Evolutionary conservation across 2,113 vertebrate genomes (phyloP).

Genomic region (Syngnathoides biaculeatus): DNA sequence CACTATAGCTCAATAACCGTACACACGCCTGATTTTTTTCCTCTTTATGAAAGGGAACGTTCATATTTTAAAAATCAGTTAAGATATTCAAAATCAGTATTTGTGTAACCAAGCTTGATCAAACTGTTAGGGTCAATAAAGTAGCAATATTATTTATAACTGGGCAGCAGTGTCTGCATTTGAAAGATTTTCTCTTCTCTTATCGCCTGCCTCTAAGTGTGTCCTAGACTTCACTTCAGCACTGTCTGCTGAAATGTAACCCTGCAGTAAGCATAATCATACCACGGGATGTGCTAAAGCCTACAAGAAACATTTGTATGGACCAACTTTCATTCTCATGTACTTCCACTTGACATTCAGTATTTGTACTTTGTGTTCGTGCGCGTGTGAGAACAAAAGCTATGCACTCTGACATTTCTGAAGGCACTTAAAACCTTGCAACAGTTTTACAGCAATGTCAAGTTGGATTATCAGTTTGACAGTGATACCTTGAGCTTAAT

Average conservation of each 20-base stretch:
- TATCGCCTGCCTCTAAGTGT: constrained; percentile 3
- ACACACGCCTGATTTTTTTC: too few species aligned
- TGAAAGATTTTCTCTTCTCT: neutral
- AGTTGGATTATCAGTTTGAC: constrained; percentile 48
- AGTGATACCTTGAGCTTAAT: too few species aligned
- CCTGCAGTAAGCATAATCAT: constrained; percentile 1
- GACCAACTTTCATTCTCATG: constrained; percentile 17
- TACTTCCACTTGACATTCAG: neutral
- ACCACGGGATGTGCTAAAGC: constrained; percentile 10
- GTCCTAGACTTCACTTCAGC: neutral
- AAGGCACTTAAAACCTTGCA: constrained; percentile 54
- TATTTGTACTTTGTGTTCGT: neutral
- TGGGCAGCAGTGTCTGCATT: neutral
- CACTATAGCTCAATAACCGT: too few species aligned
- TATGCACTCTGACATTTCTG: constrained; percentile 54
- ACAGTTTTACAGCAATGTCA: constrained; percentile 48
- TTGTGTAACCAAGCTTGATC: neutral
- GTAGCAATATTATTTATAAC: constrained; percentile 1
- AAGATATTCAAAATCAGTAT: too few species aligned
- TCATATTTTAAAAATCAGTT: too few species aligned
- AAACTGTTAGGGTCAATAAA: constrained; percentile 33
- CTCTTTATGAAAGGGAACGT: too few species aligned
- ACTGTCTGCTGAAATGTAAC: constrained; percentile 34
- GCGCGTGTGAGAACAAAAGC: constrained; percentile 10
- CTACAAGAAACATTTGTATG: constrained; percentile 21